Percentiles rank a stretch among this genome's conserved stretches.
These are phyloP conservation scores for Mus spicilegus DNA, from an alignment of 2,113 vertebrate species.

Conservation along the genomic window DNA sequence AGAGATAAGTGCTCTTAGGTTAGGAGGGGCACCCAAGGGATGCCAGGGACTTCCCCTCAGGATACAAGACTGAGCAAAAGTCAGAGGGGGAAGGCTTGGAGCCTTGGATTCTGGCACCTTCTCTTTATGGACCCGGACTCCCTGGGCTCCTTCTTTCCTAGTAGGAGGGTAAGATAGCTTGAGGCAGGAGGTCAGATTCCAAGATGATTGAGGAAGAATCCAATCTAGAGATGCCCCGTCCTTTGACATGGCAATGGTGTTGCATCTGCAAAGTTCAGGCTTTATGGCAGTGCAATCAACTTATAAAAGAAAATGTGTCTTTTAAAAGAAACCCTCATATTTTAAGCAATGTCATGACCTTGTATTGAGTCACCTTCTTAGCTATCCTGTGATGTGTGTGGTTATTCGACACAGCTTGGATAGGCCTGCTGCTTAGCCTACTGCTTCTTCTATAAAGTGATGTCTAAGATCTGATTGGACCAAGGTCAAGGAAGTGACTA, in stretches of 20 bases:
- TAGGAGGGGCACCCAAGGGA: background rate
- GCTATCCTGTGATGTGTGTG: background rate
- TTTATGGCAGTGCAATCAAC: background rate
- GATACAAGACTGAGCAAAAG: background rate
- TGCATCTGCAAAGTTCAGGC: background rate
- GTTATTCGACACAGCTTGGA: background rate
- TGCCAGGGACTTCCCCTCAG: background rate
- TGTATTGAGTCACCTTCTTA: background rate
- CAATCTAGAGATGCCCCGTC: background rate
- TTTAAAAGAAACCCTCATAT: background rate
- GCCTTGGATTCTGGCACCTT: background rate
- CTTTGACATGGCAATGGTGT: background rate
- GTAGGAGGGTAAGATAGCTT: background rate
- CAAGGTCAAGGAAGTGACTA: background rate
- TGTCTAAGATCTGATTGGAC: background rate
- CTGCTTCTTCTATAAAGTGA: background rate
- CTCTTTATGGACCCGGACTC: background rate
- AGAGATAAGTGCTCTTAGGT: slow-evolving; percentile 19
- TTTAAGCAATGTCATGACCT: background rate
- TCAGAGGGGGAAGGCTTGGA: background rate
- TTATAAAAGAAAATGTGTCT: background rate
- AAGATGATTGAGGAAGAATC: background rate
- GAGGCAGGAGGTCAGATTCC: background rate
- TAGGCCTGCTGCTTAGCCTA: background rate
- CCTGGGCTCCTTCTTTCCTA: background rate